phyloP scores from a whole-genome alignment of 2,113 vertebrate species.

The Ivindomyrus marchei region DNA sequence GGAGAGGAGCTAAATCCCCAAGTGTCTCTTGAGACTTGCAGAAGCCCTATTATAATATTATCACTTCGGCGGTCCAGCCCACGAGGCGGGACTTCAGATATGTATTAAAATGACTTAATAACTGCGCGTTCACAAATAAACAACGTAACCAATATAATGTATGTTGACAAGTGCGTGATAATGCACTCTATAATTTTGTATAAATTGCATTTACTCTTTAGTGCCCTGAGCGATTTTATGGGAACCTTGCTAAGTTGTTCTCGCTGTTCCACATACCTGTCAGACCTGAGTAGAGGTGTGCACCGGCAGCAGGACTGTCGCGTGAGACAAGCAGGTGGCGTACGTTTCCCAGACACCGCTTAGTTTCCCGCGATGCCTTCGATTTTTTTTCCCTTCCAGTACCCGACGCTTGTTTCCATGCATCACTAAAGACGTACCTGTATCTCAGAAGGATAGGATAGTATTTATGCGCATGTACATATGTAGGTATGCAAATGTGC shows the following conservation, averaged over 20 bases:
- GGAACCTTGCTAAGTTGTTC: background rate
- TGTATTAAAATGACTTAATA: slow-evolving; percentile 45
- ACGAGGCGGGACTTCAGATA: slow-evolving; percentile 45
- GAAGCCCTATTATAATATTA: slow-evolving; percentile 54
- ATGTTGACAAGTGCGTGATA: background rate
- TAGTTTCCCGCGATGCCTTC: background rate
- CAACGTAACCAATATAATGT: background rate
- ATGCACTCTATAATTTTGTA: background rate
- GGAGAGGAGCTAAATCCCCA: slow-evolving; percentile 38
- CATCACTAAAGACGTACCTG: background rate
- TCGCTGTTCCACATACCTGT: slow-evolving; percentile 11
- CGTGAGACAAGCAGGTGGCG: slow-evolving; percentile 29
- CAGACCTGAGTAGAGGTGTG: background rate
- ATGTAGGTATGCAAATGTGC: background rate
- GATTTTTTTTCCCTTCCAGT: background rate
- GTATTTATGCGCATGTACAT: background rate
- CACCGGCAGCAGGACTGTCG: slow-evolving; percentile 7
- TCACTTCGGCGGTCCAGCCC: slow-evolving; percentile 46
- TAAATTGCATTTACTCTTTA: background rate
- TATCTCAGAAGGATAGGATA: background rate
- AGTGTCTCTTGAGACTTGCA: slow-evolving; percentile 59
- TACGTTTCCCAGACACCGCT: slow-evolving; percentile 26
- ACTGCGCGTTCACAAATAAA: slow-evolving; percentile 28
- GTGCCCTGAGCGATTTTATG: background rate
- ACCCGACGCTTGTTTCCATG: background rate